phyloP scores from a whole-genome alignment of 2,113 vertebrate genomes.

The Gadus chalcogrammus region DNA sequence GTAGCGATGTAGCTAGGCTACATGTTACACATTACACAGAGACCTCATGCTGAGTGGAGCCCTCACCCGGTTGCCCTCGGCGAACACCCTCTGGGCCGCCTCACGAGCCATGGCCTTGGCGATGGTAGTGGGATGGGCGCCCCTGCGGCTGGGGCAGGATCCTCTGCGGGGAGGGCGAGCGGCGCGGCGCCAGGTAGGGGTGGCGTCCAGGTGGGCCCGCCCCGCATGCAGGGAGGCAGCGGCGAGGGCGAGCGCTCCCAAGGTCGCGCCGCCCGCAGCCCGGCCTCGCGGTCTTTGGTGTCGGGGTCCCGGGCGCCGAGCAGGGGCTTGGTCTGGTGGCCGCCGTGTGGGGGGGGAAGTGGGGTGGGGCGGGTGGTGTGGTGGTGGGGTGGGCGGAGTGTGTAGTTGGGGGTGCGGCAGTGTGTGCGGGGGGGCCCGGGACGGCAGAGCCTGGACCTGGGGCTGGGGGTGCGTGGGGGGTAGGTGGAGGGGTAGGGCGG shows the following conservation, averaged over 20 bases:
- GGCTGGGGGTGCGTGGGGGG: constrained; percentile 62
- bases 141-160: constrained; percentile 95
- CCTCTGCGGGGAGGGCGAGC: constrained; percentile 90
- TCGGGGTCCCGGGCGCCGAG: constrained; percentile 87
- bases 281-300: constrained; percentile 89
- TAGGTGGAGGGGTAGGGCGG: constrained; percentile 75
- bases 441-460: constrained; percentile 57
- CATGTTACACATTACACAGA: no score
- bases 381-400: constrained; percentile 77
- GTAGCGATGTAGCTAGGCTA: no score
- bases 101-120: constrained; percentile 97
- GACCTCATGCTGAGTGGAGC: no score
- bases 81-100: constrained; percentile 86
- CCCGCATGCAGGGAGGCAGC: constrained; percentile 57
- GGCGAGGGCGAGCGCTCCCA: constrained; percentile 83
- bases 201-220: constrained; percentile 83
- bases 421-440: constrained; percentile 41
- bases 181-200: constrained; percentile 73
- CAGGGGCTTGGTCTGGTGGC: constrained; percentile 82
- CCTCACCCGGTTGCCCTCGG: constrained; percentile 83
- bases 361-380: constrained; percentile 65
- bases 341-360: constrained; percentile 75
- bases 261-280: constrained; percentile 69
- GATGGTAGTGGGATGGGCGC: constrained; percentile 83
- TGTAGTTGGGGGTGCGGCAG: constrained; percentile 65